Conservation (phyloP, 2,113 vertebrate species). For the Trematomus loennbergii region DNA sequence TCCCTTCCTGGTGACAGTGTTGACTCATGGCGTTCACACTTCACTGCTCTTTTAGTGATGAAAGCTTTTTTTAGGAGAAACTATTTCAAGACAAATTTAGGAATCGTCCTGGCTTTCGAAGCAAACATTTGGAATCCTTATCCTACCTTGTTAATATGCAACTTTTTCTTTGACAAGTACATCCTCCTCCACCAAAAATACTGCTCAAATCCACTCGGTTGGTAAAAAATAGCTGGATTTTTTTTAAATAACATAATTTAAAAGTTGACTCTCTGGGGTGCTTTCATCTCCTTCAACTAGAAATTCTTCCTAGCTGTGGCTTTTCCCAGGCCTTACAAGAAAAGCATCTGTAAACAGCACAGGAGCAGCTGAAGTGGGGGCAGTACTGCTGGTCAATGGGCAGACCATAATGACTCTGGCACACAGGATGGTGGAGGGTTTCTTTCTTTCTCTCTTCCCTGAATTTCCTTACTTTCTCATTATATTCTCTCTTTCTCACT, state of each 20-base stretch:
- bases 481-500: conserved; percentile 39
- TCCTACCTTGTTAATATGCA: conserved; percentile 11
- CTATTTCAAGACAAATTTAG: conserved; percentile 15
- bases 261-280: conserved; percentile 19
- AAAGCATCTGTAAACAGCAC: conserved; percentile 54
- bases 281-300: conserved; percentile 32
- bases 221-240: background rate
- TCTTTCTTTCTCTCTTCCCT: conserved; percentile 54
- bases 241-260: conserved; percentile 11
- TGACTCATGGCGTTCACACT: conserved; percentile 50
- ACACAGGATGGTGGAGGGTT: conserved; percentile 49
- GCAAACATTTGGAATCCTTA: conserved; percentile 1
- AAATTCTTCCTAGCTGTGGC: conserved; percentile 37
- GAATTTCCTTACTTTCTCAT: conserved; percentile 61
- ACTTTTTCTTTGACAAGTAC: background rate
- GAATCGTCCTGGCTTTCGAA: conserved; percentile 8
- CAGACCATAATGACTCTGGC: conserved; percentile 69
- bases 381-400: conserved; percentile 67
- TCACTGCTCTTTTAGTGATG: background rate
- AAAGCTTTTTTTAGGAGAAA: conserved; percentile 18
- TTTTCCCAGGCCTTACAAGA: conserved; percentile 72
- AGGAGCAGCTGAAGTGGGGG: conserved; percentile 70
- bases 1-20: conserved; percentile 37
- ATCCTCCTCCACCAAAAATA: background rate
- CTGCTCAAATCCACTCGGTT: background rate